These are phyloP conservation scores for Typhlichthys eigenmanni DNA, from an alignment of 2,797 vertebrate genomes.

Conservation along the genomic window DNA sequence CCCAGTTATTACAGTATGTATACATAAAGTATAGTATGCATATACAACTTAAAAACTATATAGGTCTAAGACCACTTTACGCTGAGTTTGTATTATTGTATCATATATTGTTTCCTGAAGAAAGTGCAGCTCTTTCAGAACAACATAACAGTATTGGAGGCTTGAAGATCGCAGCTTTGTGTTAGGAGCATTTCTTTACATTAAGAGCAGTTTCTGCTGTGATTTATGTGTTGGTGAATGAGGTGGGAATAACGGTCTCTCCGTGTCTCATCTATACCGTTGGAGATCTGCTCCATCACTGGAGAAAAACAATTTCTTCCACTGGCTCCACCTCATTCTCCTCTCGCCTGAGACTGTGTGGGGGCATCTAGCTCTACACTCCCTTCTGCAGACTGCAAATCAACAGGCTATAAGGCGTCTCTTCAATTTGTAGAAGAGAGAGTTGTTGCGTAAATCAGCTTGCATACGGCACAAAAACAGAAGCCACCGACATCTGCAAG, in stretches of 20 bases:
- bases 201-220: neutral
- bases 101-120: conserved; percentile 11
- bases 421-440: conserved; percentile 67
- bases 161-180: neutral
- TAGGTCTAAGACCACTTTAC: conserved; percentile 15
- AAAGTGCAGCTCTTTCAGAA: conserved; percentile 17
- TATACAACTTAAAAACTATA: neutral
- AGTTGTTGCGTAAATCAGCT: conserved; percentile 68
- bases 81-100: conserved; percentile 36
- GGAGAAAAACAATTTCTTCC: conserved; percentile 71
- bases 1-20: no score
- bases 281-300: conserved; percentile 71
- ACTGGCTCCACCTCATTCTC: conserved; percentile 77
- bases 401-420: conserved; percentile 70
- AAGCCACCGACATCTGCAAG: conserved; percentile 66
- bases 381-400: conserved; percentile 76
- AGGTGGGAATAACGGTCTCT: conserved; percentile 11
- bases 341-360: conserved; percentile 61
- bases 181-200: conserved; percentile 5
- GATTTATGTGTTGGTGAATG: conserved; percentile 45
- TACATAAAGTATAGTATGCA: no score
- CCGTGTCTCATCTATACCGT: conserved; percentile 46
- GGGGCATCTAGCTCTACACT: conserved; percentile 66
- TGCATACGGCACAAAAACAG: conserved; percentile 59
- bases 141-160: conserved; percentile 17